Percentiles rank a stretch among this genome's conserved stretches.
Conservation (phyloP, 35 echinoderm and acorn worm genomes). For the Lytechinus variegatus region DNA sequence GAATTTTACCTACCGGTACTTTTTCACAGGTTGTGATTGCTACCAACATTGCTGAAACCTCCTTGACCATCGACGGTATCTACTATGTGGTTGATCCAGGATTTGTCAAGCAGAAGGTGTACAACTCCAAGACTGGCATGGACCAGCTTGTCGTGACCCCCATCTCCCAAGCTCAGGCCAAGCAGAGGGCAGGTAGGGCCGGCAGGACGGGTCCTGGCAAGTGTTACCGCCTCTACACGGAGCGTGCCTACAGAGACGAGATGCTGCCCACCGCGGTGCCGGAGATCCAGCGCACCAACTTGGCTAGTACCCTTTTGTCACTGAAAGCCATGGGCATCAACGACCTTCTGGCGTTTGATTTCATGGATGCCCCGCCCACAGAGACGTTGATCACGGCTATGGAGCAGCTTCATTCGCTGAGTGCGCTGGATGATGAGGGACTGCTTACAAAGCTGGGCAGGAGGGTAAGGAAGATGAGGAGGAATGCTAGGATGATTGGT, state of each 20-base stretch:
- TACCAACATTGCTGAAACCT: constrained; percentile 99
- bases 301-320: constrained; percentile 86
- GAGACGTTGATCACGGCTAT: constrained; percentile 98
- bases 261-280: constrained; percentile 97
- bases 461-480: constrained; percentile 69
- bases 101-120: constrained; percentile 96
- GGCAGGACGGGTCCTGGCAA: constrained; percentile 91
- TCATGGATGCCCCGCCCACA: constrained; percentile 97
- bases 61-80: constrained; percentile 97
- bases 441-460: constrained; percentile 93
- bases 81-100: constrained; percentile 99
- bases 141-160: constrained; percentile 99
- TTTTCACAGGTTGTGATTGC: constrained; percentile 89
- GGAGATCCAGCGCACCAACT: constrained; percentile 97
- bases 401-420: constrained; percentile 98
- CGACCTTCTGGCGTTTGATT: constrained; percentile 94
- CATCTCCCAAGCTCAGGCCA: constrained; percentile 98
- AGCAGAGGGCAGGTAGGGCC: constrained; percentile 89
- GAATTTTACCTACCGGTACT: not conserved
- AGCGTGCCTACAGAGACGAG: constrained; percentile 98
- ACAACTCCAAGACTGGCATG: constrained; percentile 97
- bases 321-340: constrained; percentile 99
- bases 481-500: not conserved
- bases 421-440: constrained; percentile 97
- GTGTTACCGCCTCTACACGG: constrained; percentile 94